Evolutionary conservation across 2,888 invertebrate genomes (phyloP).

Genomic region (Osmoderma eremita): DNA sequence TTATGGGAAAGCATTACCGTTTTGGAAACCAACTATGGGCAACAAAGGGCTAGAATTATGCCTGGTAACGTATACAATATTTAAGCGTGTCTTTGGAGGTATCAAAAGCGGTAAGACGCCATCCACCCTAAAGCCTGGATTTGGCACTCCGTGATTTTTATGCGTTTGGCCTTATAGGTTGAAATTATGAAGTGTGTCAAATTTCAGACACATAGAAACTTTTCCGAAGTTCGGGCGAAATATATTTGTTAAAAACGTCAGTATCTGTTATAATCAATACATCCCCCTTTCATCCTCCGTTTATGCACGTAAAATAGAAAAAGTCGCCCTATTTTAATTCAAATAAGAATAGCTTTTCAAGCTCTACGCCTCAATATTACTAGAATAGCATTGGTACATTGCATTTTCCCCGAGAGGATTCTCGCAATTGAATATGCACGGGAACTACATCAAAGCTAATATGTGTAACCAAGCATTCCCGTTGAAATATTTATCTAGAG

Average conservation of each 20-base stretch:
- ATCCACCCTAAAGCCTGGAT: constrained; percentile 17
- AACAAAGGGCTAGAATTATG: neutral
- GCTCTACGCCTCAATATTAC: too few relatives aligned
- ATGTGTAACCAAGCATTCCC: too few relatives aligned
- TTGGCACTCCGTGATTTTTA: constrained; percentile 25
- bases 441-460: too few relatives aligned
- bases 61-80: constrained; percentile 14
- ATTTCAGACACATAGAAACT: constrained; percentile 9
- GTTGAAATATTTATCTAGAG: too few relatives aligned
- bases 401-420: too few relatives aligned
- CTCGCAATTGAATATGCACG: too few relatives aligned
- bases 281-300: too few relatives aligned
- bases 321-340: too few relatives aligned
- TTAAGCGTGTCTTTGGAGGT: constrained; percentile 8
- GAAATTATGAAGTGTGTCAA: constrained; percentile 1
- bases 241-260: constrained; percentile 3
- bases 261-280: neutral
- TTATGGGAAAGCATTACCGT: neutral
- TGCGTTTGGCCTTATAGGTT: constrained; percentile 10
- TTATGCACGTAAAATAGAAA: neutral
- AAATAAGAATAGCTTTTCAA: too few relatives aligned
- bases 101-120: constrained; percentile 13
- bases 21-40: neutral
- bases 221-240: neutral
- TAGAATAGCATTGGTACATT: too few relatives aligned